Conservation (phyloP, 2,797 vertebrate species). For the Pipistrellus pipistrellus region DNA sequence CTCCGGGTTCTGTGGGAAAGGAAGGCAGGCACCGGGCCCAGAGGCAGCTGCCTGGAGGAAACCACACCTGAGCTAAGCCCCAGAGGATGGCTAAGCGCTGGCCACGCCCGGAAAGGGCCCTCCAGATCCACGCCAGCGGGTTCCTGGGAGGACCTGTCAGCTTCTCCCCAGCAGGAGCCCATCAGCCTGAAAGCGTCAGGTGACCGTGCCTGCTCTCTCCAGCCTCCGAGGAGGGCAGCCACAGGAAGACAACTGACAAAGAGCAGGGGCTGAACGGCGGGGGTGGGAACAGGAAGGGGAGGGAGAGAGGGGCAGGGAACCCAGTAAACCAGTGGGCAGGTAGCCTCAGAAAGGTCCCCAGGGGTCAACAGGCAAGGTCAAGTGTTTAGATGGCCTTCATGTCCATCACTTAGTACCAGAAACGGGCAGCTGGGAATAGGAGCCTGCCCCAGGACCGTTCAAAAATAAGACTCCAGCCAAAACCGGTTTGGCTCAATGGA, state of each 20-base stretch:
- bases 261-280: neutral
- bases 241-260: neutral
- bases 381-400: neutral
- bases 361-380: neutral
- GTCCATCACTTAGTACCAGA: neutral
- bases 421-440: neutral
- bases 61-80: neutral
- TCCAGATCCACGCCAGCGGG: neutral
- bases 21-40: neutral
- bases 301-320: neutral
- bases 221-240: neutral
- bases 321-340: neutral
- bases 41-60: neutral
- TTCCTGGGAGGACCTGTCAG: neutral
- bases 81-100: neutral
- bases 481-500: too few species aligned
- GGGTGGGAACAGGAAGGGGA: neutral
- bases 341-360: neutral
- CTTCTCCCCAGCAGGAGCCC: neutral
- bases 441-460: neutral
- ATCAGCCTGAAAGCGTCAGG: neutral
- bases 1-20: neutral
- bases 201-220: neutral
- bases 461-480: neutral
- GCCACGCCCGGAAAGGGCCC: neutral